A percentile compares a stretch with the other conserved stretches of the same genome.
Evolutionary conservation across 2,888 invertebrate genomes (phyloP).

Genomic region (Tanypteryx hageni): DNA sequence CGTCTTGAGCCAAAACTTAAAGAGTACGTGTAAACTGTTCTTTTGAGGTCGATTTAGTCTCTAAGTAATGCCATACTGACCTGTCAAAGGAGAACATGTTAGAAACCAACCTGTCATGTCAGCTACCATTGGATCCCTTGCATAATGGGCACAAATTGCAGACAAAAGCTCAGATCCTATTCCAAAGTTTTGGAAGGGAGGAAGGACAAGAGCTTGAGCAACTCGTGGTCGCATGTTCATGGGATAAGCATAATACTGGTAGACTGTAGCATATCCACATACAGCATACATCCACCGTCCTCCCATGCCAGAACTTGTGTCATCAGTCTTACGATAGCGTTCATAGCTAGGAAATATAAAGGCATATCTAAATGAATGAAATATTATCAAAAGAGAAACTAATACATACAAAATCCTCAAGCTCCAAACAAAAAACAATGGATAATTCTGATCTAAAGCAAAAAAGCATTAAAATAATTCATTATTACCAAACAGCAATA

Average conservation of each 20-base stretch:
- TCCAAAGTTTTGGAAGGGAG: conserved; percentile 92
- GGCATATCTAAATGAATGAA: no score
- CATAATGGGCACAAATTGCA: conserved; percentile 79
- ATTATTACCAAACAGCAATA: no score
- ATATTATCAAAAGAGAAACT: no score
- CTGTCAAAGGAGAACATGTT: neutral
- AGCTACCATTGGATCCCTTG: conserved; percentile 77
- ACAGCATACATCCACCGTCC: conserved; percentile 79
- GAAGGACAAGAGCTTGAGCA: conserved; percentile 93
- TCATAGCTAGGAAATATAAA: conserved; percentile 80
- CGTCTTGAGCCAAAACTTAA: neutral
- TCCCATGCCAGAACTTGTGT: conserved; percentile 73
- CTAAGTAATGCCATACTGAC: neutral
- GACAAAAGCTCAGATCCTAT: conserved; percentile 88
- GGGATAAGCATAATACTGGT: conserved; percentile 97
- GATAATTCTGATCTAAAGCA: no score
- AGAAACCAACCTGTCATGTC: conserved; percentile 83
- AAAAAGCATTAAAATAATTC: no score
- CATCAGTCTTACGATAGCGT: conserved; percentile 78
- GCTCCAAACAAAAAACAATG: no score
- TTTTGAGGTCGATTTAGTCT: no score
- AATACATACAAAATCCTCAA: no score
- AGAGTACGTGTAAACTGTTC: neutral
- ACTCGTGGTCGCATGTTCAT: conserved; percentile 91
- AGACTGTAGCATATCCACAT: conserved; percentile 93